Percentiles rank a stretch among this genome's conserved stretches.
Evolutionary conservation across 53 echinoderm and acorn worm genomes (phyloP).

Genomic region (Holothuria leucospilota): DNA sequence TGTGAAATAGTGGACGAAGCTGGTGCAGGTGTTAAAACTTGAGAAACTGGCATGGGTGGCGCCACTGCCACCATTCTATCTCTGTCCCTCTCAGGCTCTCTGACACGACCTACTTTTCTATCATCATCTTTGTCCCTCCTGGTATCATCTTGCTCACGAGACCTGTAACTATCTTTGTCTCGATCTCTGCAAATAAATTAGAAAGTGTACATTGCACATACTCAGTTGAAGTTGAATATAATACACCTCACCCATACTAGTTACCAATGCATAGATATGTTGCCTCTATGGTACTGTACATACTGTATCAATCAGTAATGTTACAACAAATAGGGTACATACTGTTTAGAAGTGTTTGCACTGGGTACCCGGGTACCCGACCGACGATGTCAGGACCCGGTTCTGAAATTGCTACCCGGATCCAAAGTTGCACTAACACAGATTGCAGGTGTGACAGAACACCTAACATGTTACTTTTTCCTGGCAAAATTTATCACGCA

Average conservation of each 20-base stretch:
- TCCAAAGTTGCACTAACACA: too few relatives aligned
- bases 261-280: too few relatives aligned
- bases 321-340: too few relatives aligned
- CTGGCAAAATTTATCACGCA: too few relatives aligned
- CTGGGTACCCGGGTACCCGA: too few relatives aligned
- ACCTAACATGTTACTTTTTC: too few relatives aligned
- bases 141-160: slow-evolving; percentile 64
- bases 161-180: slow-evolving; percentile 69
- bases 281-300: too few relatives aligned
- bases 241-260: background rate
- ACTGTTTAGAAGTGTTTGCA: too few relatives aligned
- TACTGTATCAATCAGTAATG: too few relatives aligned
- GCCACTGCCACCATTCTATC: background rate
- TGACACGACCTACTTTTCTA: slow-evolving; percentile 61
- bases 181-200: slow-evolving; percentile 54
- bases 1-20: slow-evolving; percentile 67
- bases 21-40: background rate
- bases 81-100: slow-evolving; percentile 50
- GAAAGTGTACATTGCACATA: background rate
- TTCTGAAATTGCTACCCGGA: too few relatives aligned
- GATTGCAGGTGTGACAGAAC: too few relatives aligned
- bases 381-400: too few relatives aligned
- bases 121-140: slow-evolving; percentile 64
- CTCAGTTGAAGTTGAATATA: background rate
- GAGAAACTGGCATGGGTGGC: background rate